Percentiles rank a stretch among this genome's conserved stretches.
phyloP scores from a whole-genome alignment of 30 jellyfish, hydroid and myxozoan genomes.

The Aurelia sp. region DNA sequence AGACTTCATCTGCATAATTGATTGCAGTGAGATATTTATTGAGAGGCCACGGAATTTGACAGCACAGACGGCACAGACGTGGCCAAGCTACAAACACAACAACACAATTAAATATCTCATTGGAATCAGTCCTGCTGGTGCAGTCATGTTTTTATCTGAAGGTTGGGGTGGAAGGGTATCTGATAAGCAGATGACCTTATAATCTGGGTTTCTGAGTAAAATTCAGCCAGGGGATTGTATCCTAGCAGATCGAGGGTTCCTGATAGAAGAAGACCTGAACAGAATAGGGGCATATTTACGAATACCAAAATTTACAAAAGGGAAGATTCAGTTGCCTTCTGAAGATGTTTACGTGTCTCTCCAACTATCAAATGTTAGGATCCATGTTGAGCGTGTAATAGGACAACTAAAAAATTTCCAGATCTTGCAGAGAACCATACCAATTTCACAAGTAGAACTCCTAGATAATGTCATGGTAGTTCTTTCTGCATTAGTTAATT shows the following conservation, averaged over 20 bases:
- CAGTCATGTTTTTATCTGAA: too few relatives aligned
- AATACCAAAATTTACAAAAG: constrained; percentile 75
- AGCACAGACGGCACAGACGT: constrained; percentile 47
- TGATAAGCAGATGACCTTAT: too few relatives aligned
- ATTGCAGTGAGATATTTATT: constrained; percentile 69
- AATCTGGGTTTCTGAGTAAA: constrained; percentile 39
- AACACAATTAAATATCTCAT: too few relatives aligned
- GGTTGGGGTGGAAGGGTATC: too few relatives aligned
- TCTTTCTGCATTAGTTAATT: constrained; percentile 47
- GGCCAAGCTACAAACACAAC: constrained; percentile 78
- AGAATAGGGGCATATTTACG: constrained; percentile 41
- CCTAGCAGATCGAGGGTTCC: constrained; percentile 85
- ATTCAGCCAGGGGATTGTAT: constrained; percentile 55
- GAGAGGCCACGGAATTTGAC: background rate
- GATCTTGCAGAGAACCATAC: constrained; percentile 48
- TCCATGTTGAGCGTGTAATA: constrained; percentile 77
- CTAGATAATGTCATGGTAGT: constrained; percentile 52
- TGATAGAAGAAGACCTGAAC: constrained; percentile 64
- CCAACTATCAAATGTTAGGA: constrained; percentile 65
- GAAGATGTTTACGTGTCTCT: constrained; percentile 55
- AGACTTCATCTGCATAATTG: too few relatives aligned
- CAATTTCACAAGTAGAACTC: too few relatives aligned
- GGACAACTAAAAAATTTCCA: constrained; percentile 59
- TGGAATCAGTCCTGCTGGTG: too few relatives aligned
- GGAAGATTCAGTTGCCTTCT: constrained; percentile 65